phyloP scores from a whole-genome alignment of 2,888 invertebrate species.

The Heliconius charithonia region DNA sequence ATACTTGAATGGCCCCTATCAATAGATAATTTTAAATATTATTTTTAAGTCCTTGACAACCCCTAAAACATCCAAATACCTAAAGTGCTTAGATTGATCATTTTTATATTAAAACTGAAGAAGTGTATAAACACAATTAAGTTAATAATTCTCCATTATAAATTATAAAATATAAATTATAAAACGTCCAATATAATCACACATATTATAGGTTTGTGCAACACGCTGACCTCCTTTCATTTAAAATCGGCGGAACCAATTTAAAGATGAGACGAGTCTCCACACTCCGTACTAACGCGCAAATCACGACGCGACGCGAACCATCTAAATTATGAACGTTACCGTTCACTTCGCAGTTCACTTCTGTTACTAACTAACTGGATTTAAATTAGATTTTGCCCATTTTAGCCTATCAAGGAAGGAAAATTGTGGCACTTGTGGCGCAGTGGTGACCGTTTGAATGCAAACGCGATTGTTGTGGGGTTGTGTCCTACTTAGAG shows the following conservation, averaged over 20 bases:
- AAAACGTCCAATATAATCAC: neutral
- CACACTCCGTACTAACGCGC: conserved; percentile 4
- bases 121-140: no score
- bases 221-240: conserved; percentile 21
- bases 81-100: no score
- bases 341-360: conserved; percentile 3
- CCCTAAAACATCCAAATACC: no score
- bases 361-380: neutral
- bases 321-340: conserved; percentile 15
- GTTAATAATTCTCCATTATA: no score
- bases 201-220: neutral
- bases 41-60: no score
- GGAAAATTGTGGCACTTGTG: neutral
- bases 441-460: neutral
- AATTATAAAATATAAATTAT: no score
- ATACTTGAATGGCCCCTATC: no score
- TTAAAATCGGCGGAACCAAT: conserved; percentile 18
- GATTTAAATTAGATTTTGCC: neutral
- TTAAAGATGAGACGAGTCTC: conserved; percentile 2
- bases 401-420: neutral
- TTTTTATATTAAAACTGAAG: no score
- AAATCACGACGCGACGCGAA: conserved; percentile 18
- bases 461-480: neutral
- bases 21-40: no score
- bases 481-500: neutral